Conservation (phyloP, 92 coral and sea anemone genomes). For the Parazoanthus swiftii region DNA sequence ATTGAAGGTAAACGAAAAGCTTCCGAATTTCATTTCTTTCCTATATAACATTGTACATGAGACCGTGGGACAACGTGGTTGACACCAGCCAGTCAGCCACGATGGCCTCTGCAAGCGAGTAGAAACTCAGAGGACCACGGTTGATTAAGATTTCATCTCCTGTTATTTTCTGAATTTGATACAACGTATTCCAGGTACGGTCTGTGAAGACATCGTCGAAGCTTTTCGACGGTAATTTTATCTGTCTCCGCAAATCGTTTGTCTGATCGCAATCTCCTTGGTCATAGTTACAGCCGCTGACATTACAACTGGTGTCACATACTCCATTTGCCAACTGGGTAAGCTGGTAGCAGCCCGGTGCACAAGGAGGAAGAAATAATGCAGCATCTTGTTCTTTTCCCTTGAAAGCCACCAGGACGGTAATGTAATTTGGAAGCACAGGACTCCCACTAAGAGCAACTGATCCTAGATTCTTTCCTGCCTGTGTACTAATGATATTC, state of each 20-base stretch:
- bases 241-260: background rate
- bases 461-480: constrained; percentile 49
- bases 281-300: constrained; percentile 47
- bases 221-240: constrained; percentile 2
- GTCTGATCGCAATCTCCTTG: constrained; percentile 47
- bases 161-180: constrained; percentile 48
- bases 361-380: constrained; percentile 47
- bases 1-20: background rate
- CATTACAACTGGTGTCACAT: constrained; percentile 52
- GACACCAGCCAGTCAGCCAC: constrained; percentile 33
- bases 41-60: constrained; percentile 26
- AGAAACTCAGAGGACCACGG: constrained; percentile 63
- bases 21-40: constrained; percentile 10
- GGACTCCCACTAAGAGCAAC: constrained; percentile 1
- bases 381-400: constrained; percentile 42
- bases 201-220: constrained; percentile 1
- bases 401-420: constrained; percentile 20
- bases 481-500: constrained; percentile 51
- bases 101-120: constrained; percentile 37
- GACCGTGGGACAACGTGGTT: constrained; percentile 30
- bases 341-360: constrained; percentile 53
- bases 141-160: constrained; percentile 34
- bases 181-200: constrained; percentile 42
- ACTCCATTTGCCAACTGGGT: constrained; percentile 50
- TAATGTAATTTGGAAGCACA: constrained; percentile 36